Percentiles rank a stretch among this genome's conserved stretches.
These are phyloP conservation scores for Contarinia nasturtii DNA, from an alignment of 1,140 invertebrate genomes.

Conservation along the genomic window DNA sequence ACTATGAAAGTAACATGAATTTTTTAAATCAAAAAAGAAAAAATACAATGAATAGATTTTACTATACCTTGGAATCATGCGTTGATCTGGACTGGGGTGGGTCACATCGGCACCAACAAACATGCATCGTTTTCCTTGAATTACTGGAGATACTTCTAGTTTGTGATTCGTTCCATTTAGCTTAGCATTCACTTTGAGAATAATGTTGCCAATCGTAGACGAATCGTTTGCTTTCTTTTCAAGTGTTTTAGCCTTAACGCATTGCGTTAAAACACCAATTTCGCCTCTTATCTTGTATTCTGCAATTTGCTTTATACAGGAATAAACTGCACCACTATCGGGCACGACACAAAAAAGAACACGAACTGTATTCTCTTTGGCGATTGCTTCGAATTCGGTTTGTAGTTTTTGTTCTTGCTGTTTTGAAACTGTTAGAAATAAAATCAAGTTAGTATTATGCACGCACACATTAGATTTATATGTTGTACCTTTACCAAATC, in stretches of 20 bases:
- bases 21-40: background rate
- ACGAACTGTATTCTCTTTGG: background rate
- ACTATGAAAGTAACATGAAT: too few relatives aligned
- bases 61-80: constrained; percentile 9
- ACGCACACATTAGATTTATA: too few relatives aligned
- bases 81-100: constrained; percentile 56
- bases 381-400: too few relatives aligned
- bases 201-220: constrained; percentile 45
- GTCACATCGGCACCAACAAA: constrained; percentile 80
- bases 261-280: constrained; percentile 60
- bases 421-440: too few relatives aligned
- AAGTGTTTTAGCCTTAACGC: constrained; percentile 43
- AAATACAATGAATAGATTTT: too few relatives aligned
- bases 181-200: constrained; percentile 70
- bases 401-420: too few relatives aligned
- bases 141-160: constrained; percentile 5
- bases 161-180: constrained; percentile 65
- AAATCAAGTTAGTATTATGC: too few relatives aligned
- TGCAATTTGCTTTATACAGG: constrained; percentile 48
- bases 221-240: constrained; percentile 18
- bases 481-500: too few relatives aligned
- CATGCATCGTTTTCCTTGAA: constrained; percentile 24
- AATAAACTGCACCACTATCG: constrained; percentile 18
- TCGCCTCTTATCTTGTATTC: constrained; percentile 25
- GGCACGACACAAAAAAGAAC: too few relatives aligned